A percentile compares a stretch with the other conserved stretches of the same genome.
Evolutionary conservation across 2,797 vertebrate genomes (phyloP).

Genomic region (Crocodylus rhombifer): DNA sequence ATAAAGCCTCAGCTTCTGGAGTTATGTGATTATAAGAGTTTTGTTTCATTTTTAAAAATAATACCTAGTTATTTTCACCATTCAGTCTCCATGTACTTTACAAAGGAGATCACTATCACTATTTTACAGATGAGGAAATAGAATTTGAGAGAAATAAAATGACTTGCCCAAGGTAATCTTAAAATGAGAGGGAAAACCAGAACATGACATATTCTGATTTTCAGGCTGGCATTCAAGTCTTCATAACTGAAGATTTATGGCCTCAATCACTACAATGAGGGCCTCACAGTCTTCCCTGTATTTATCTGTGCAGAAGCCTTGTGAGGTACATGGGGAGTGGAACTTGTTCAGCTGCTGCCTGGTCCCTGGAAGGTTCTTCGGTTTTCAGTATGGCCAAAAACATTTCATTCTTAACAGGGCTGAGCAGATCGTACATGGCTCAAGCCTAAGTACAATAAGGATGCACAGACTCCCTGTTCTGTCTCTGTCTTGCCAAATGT

Average conservation of each 20-base stretch:
- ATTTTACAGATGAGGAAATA: not conserved
- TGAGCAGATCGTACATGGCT: no score
- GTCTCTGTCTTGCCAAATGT: no score
- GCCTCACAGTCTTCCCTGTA: not conserved
- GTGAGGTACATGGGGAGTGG: not conserved
- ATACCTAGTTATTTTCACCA: no score
- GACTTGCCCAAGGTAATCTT: not conserved
- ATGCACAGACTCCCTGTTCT: no score
- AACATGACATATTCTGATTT: not conserved
- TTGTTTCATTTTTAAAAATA: not conserved
- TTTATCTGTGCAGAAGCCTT: not conserved
- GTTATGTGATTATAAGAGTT: rapidly evolving
- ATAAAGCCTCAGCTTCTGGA: not conserved
- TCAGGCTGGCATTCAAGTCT: no score
- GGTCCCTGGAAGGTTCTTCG: not conserved
- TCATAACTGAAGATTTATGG: no score
- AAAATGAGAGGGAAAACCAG: not conserved
- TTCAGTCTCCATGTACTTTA: no score
- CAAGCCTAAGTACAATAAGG: no score
- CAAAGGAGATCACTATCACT: rapidly evolving
- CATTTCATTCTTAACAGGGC: no score
- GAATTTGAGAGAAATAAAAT: rapidly evolving
- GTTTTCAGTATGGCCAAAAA: not conserved
- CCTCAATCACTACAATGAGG: rapidly evolving
- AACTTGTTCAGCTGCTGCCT: slow-evolving; percentile 5